Percentiles rank a stretch among this genome's conserved stretches.
phyloP scores from a whole-genome alignment of 2,113 vertebrate genomes.

The Indri indri region DNA sequence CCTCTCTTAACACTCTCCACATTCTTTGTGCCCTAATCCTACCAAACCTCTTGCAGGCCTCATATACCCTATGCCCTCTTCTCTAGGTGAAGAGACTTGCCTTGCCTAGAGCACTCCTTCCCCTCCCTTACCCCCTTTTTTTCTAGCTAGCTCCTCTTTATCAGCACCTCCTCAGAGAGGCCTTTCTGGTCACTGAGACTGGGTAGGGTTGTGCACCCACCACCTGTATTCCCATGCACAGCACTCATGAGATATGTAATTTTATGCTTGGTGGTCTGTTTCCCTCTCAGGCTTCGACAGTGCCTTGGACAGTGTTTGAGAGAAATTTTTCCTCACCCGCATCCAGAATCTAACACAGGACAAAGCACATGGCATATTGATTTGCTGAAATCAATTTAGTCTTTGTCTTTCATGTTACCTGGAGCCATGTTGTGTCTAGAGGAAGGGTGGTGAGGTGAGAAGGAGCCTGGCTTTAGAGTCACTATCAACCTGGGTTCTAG shows the following conservation, averaged over 20 bases:
- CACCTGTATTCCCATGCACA: background rate
- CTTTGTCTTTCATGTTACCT: background rate
- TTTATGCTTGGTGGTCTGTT: background rate
- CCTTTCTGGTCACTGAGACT: background rate
- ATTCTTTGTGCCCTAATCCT: background rate
- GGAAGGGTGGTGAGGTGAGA: background rate
- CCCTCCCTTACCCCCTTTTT: background rate
- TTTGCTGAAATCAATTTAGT: background rate
- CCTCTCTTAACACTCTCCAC: background rate
- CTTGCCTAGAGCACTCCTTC: background rate
- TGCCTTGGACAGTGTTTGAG: background rate
- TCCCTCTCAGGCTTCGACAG: background rate
- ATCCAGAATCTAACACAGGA: background rate
- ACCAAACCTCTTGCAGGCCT: background rate
- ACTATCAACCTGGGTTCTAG: background rate
- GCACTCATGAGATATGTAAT: background rate
- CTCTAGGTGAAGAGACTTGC: background rate
- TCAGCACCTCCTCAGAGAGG: background rate
- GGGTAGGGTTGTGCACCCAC: background rate
- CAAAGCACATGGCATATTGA: background rate
- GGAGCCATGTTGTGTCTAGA: background rate
- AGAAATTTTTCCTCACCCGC: background rate
- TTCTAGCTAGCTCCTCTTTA: background rate
- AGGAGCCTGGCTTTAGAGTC: background rate
- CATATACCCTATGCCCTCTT: background rate